phyloP scores from a whole-genome alignment of 2,113 vertebrate species.

The Pagrus major region DNA sequence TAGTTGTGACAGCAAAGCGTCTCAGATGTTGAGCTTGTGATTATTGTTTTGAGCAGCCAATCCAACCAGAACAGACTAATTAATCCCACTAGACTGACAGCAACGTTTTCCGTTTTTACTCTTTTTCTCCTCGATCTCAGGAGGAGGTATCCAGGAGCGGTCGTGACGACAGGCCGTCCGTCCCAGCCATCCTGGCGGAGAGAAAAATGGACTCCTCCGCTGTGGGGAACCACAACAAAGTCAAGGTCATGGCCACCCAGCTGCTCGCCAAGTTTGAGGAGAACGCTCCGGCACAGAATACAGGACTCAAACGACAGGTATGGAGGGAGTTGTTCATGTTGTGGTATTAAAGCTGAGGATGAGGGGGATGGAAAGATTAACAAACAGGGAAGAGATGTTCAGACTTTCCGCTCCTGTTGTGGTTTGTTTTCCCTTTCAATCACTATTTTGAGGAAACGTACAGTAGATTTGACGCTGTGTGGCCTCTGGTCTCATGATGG shows the following conservation, averaged over 20 bases:
- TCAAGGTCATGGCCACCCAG: slow-evolving; percentile 98
- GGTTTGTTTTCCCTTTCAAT: not conserved
- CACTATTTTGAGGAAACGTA: slow-evolving; percentile 4
- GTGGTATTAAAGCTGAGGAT: not conserved
- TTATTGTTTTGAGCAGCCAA: not conserved
- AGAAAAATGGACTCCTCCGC: slow-evolving; percentile 85
- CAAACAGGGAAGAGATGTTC: not conserved
- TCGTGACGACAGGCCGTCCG: slow-evolving; percentile 85
- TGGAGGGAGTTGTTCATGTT: not conserved
- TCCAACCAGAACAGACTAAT: slow-evolving; percentile 26
- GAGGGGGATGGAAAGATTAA: not conserved
- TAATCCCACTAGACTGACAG: slow-evolving; percentile 8
- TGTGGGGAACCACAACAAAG: slow-evolving; percentile 93
- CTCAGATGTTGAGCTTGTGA: slow-evolving; percentile 19
- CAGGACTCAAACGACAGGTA: slow-evolving; percentile 93
- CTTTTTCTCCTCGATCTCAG: slow-evolving; percentile 71
- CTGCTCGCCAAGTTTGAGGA: slow-evolving; percentile 97
- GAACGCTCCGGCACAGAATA: slow-evolving; percentile 88
- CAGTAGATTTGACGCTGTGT: not conserved
- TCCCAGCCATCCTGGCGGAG: slow-evolving; percentile 84
- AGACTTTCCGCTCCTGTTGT: not conserved
- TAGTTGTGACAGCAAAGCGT: slow-evolving; percentile 32
- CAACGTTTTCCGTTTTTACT: not conserved
- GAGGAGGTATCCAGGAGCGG: slow-evolving; percentile 85
- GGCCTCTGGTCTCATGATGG: slow-evolving; percentile 39